Conservation (phyloP, 2,113 vertebrate species). For the Callocephalon fimbriatum region DNA sequence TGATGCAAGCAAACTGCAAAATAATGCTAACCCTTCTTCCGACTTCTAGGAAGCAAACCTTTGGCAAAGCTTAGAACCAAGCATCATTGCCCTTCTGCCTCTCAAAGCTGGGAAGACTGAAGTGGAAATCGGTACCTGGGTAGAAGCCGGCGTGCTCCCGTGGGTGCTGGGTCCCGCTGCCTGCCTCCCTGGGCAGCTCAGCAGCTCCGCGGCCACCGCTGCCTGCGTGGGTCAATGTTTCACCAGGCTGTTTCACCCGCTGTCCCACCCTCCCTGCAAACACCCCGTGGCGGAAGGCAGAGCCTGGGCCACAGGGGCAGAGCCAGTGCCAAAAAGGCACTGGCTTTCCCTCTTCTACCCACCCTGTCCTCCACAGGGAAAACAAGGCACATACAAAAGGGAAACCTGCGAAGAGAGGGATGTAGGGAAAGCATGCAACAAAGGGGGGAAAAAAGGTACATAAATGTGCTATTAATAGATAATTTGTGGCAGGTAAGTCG, state of each 20-base stretch:
- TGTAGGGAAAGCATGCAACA: background rate
- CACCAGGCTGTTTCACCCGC: constrained; percentile 72
- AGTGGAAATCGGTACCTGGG: constrained; percentile 64
- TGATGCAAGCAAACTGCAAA: background rate
- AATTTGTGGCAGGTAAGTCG: constrained; percentile 41
- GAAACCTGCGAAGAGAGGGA: background rate
- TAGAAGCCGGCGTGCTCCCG: background rate
- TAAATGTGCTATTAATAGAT: background rate
- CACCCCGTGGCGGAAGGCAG: constrained; percentile 69
- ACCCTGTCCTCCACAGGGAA: background rate
- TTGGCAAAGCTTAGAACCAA: background rate
- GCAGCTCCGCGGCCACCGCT: constrained; percentile 69
- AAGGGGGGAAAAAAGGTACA: background rate
- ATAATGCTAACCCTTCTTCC: background rate
- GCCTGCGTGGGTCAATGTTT: constrained; percentile 82
- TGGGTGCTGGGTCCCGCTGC: background rate
- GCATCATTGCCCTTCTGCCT: background rate
- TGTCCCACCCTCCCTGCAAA: constrained; percentile 85
- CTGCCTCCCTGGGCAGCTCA: constrained; percentile 60
- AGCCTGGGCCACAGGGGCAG: constrained; percentile 38
- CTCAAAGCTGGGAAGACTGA: constrained; percentile 4
- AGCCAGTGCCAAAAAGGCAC: background rate
- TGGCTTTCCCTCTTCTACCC: background rate
- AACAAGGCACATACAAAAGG: background rate
- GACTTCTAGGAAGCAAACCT: background rate